These are phyloP conservation scores for Nasonia longicornis DNA, from an alignment of 1,140 invertebrate species.

Conservation along the genomic window DNA sequence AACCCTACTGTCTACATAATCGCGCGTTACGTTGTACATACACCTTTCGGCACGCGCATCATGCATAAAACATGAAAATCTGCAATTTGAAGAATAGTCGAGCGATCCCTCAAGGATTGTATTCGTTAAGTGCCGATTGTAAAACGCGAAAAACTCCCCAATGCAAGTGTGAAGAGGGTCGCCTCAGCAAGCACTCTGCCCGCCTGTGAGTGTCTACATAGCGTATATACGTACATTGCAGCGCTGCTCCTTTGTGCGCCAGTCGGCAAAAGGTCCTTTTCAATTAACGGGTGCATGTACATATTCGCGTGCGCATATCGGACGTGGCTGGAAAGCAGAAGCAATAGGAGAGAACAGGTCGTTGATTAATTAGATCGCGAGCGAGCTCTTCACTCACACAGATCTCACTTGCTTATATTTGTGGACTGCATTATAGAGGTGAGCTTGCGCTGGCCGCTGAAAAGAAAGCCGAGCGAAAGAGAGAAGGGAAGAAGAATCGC, in stretches of 20 bases:
- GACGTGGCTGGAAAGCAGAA: constrained; percentile 7
- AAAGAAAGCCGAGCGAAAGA: constrained; percentile 9
- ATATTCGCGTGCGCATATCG: constrained; percentile 40
- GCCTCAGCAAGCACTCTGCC: constrained; percentile 25
- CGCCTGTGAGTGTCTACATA: background rate
- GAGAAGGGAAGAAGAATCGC: constrained; percentile 46
- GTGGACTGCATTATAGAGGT: background rate
- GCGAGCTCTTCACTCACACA: constrained; percentile 38
- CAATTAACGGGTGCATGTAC: constrained; percentile 53
- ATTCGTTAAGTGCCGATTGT: background rate
- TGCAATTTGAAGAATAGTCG: background rate
- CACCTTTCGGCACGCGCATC: background rate
- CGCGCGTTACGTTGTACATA: background rate
- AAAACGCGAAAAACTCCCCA: constrained; percentile 38
- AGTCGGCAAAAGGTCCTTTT: constrained; percentile 45
- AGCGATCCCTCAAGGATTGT: background rate
- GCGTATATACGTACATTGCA: background rate
- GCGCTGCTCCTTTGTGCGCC: background rate
- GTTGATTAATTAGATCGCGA: constrained; percentile 64
- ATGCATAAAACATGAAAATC: background rate
- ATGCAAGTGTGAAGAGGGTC: constrained; percentile 42
- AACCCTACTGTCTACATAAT: background rate
- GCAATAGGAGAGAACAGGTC: constrained; percentile 53
- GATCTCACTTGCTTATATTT: background rate
- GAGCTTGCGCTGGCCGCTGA: background rate